phyloP scores from a whole-genome alignment of 2,888 invertebrate species.

The Lomographa bimaculata region DNA sequence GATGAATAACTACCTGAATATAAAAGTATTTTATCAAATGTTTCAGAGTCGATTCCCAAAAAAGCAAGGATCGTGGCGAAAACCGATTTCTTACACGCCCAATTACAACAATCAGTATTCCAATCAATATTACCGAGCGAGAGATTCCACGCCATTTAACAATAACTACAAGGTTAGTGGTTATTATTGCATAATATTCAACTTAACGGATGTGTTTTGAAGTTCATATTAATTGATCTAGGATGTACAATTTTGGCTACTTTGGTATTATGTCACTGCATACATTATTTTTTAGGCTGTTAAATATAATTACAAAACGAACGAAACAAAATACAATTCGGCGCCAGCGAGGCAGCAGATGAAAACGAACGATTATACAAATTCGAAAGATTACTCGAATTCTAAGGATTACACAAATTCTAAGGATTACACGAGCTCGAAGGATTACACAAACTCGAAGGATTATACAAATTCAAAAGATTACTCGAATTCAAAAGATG shows the following conservation, averaged over 20 bases:
- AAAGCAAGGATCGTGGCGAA: conserved; percentile 74
- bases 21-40: no score
- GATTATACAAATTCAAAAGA: conserved; percentile 8
- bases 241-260: no score
- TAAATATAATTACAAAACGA: conserved; percentile 45
- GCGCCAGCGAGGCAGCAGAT: conserved; percentile 44
- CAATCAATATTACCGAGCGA: conserved; percentile 67
- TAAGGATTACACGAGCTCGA: conserved; percentile 5
- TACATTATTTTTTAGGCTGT: conserved; percentile 40
- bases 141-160: conserved; percentile 48
- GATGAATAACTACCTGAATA: no score
- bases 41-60: conserved; percentile 73
- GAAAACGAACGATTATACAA: conserved; percentile 29
- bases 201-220: background rate
- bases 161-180: conserved; percentile 59
- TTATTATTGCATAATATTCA: conserved; percentile 17
- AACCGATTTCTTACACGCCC: conserved; percentile 59
- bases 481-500: conserved; percentile 18
- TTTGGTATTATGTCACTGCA: no score
- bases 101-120: conserved; percentile 68
- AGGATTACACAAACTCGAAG: conserved; percentile 8
- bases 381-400: conserved; percentile 9
- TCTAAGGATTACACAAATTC: conserved; percentile 16
- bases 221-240: no score
- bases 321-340: conserved; percentile 48